Percentiles rank a stretch among this genome's conserved stretches.
Conservation (phyloP, 1,140 invertebrate species). For the Nasonia giraulti region DNA sequence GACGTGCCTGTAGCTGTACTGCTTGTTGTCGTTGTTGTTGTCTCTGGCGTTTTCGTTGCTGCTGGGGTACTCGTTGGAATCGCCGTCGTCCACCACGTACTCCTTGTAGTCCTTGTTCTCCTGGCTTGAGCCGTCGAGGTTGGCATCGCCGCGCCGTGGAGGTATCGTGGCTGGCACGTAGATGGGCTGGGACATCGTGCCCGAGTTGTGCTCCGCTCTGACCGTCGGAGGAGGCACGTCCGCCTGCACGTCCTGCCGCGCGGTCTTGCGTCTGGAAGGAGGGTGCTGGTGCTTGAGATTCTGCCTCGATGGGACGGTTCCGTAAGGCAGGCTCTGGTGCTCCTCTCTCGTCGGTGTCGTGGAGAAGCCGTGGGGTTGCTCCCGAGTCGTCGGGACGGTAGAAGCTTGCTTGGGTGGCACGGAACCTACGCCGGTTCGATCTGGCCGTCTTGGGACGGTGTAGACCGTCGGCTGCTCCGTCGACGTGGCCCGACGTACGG, state of each 20-base stretch:
- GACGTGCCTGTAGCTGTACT: slow-evolving; percentile 31
- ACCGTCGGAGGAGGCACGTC: neutral
- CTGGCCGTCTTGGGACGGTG: neutral
- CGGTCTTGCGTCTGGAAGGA: neutral
- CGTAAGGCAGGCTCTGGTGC: neutral
- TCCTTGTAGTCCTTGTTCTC: no score
- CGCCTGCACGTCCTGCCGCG: neutral
- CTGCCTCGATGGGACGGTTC: neutral
- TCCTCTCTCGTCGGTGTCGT: neutral
- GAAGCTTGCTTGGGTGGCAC: no score
- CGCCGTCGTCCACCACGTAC: neutral
- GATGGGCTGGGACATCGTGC: neutral
- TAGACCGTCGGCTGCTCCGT: neutral
- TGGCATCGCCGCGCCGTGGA: no score
- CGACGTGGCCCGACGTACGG: neutral
- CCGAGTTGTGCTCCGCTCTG: neutral
- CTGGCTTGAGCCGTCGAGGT: no score
- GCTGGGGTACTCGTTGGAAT: neutral
- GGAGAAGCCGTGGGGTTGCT: neutral
- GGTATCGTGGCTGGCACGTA: neutral
- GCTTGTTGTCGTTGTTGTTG: neutral
- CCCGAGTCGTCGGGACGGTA: neutral
- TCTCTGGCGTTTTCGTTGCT: neutral
- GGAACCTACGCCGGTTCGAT: neutral
- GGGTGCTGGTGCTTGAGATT: neutral